phyloP scores from a whole-genome alignment of 2,797 vertebrate species.

The Neoniphon sammara region DNA sequence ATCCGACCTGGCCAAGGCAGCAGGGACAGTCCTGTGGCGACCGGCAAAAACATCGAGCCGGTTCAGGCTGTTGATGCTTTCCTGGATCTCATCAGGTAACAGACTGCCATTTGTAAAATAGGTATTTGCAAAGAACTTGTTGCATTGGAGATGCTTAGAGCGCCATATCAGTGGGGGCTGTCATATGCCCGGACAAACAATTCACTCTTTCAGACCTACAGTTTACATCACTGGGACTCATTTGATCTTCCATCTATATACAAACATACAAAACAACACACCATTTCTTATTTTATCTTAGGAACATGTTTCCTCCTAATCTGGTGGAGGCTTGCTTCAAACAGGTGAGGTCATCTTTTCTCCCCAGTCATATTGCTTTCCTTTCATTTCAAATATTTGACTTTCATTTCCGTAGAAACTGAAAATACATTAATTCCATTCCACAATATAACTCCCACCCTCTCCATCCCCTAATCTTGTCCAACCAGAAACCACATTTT shows the following conservation, averaged over 20 bases:
- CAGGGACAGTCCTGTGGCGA: conserved; percentile 85
- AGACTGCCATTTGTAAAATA: too few relatives aligned
- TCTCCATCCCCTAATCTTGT: not conserved
- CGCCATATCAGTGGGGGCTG: not conserved
- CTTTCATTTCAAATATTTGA: not conserved
- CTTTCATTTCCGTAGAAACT: not conserved
- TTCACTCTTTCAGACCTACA: not conserved
- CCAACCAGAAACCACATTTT: not conserved
- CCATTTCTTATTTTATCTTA: conserved; percentile 66
- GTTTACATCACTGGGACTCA: not conserved
- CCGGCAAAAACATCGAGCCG: conserved; percentile 86
- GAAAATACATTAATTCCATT: not conserved
- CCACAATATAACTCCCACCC: not conserved
- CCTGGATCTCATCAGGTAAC: conserved; percentile 91
- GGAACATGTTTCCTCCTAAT: conserved; percentile 99
- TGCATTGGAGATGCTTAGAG: too few relatives aligned
- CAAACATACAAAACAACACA: not conserved
- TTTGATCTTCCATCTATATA: not conserved
- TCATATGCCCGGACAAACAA: not conserved
- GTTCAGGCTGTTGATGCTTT: conserved; percentile 94
- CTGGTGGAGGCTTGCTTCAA: conserved; percentile 97
- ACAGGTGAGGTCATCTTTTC: conserved; percentile 85
- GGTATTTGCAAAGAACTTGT: too few relatives aligned
- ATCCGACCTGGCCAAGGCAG: conserved; percentile 93
- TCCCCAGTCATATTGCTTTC: not conserved